These are phyloP conservation scores for Trogon surrucura DNA, from an alignment of 2,113 vertebrate genomes.

Conservation along the genomic window DNA sequence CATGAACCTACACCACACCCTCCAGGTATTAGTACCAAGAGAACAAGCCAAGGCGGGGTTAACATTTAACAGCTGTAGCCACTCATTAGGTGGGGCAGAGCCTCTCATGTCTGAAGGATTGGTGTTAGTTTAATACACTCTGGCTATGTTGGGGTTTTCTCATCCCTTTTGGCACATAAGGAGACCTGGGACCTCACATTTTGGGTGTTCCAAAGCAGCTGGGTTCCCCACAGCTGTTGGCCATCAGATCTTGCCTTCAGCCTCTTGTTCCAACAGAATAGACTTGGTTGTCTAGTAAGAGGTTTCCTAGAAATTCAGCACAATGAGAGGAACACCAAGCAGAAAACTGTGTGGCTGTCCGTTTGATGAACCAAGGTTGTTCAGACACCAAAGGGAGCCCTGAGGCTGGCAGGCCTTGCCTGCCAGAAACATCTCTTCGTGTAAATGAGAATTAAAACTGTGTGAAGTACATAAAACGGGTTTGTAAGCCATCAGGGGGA, in stretches of 20 bases:
- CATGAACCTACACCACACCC: fast-evolving
- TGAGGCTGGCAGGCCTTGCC: background rate
- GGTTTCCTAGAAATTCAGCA: background rate
- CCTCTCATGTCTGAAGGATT: background rate
- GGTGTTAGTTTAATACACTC: background rate
- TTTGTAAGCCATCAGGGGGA: background rate
- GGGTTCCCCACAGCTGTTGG: background rate
- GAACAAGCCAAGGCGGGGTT: background rate
- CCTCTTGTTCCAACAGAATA: background rate
- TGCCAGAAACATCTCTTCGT: background rate
- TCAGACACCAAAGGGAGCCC: background rate
- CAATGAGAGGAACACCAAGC: background rate
- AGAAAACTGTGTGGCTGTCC: background rate
- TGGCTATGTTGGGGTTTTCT: background rate
- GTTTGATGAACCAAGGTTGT: background rate
- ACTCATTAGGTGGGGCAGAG: background rate
- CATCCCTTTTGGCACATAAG: background rate
- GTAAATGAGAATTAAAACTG: background rate
- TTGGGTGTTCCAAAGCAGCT: background rate
- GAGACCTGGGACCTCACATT: background rate
- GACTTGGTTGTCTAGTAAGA: background rate
- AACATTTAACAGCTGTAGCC: background rate
- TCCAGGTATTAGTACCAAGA: background rate
- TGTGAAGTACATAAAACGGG: background rate
- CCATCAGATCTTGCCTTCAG: background rate